Conservation (phyloP, 1,140 invertebrate genomes). For the Cydia splendana region DNA sequence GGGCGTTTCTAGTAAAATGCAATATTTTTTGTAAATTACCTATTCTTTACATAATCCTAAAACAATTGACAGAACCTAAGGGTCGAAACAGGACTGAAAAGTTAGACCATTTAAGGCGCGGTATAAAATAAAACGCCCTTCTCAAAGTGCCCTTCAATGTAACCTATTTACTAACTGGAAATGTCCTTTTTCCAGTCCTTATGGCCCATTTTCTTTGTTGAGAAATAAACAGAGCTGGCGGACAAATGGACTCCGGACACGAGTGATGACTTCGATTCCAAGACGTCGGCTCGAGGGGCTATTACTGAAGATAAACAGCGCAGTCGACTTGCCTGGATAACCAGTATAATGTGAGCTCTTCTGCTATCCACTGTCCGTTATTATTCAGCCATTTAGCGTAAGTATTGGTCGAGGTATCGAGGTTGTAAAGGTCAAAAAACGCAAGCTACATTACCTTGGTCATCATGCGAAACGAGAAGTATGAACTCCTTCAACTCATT, state of each 20-base stretch:
- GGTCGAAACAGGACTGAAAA: not conserved
- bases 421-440: too few relatives aligned
- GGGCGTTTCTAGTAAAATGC: too few relatives aligned
- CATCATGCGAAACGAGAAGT: too few relatives aligned
- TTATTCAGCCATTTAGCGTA: too few relatives aligned
- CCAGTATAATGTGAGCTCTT: not conserved
- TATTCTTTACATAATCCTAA: too few relatives aligned
- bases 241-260: constrained; percentile 5
- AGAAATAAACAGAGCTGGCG: not conserved
- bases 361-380: not conserved
- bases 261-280: constrained; percentile 25
- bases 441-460: too few relatives aligned
- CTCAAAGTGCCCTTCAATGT: not conserved
- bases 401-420: too few relatives aligned
- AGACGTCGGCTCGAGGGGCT: not conserved
- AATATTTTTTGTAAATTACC: too few relatives aligned
- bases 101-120: not conserved
- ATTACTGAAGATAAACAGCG: too few relatives aligned
- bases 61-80: too few relatives aligned
- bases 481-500: too few relatives aligned
- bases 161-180: not conserved
- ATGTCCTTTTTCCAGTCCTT: not conserved
- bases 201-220: not conserved
- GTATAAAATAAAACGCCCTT: not conserved
- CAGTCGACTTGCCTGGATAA: not conserved